Evolutionary conservation across 2,797 vertebrate genomes (phyloP).

Genomic region (Gymnothorax javanicus): DNA sequence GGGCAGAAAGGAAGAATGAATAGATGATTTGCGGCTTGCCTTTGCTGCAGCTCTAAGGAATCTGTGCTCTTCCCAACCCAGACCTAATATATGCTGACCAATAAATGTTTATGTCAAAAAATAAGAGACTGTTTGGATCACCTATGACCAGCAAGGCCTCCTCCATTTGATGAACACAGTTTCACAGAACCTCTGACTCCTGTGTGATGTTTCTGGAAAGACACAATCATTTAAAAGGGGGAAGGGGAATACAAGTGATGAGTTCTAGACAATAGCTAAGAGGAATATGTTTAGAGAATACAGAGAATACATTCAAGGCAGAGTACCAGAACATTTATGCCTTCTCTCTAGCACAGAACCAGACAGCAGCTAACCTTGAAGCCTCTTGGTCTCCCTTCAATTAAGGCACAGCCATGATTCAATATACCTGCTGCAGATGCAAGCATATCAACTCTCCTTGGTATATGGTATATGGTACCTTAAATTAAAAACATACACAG

Average conservation of each 20-base stretch:
- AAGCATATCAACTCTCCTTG: constrained; percentile 69
- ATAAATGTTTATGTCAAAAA: constrained; percentile 31
- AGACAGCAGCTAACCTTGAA: constrained; percentile 79
- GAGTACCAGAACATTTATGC: background rate
- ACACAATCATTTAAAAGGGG: constrained; percentile 10
- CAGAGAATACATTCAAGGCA: constrained; percentile 39
- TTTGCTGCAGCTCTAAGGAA: constrained; percentile 31
- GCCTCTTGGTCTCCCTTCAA: constrained; percentile 75
- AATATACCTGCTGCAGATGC: constrained; percentile 63
- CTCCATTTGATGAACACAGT: constrained; percentile 2
- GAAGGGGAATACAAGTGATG: constrained; percentile 39
- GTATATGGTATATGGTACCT: constrained; percentile 79
- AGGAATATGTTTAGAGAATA: background rate
- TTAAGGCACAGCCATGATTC: constrained; percentile 79
- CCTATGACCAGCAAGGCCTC: background rate
- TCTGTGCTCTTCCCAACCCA: constrained; percentile 18
- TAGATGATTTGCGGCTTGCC: constrained; percentile 29
- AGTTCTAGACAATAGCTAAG: constrained; percentile 50
- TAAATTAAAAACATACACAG: constrained; percentile 71
- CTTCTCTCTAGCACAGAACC: constrained; percentile 64
- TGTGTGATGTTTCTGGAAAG: background rate
- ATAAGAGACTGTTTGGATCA: constrained; percentile 36
- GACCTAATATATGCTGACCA: constrained; percentile 12
- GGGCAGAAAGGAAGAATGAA: constrained; percentile 44
- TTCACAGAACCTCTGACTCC: background rate